phyloP scores from a whole-genome alignment of 1,140 invertebrate species.

The Drosophila nasuta region DNA sequence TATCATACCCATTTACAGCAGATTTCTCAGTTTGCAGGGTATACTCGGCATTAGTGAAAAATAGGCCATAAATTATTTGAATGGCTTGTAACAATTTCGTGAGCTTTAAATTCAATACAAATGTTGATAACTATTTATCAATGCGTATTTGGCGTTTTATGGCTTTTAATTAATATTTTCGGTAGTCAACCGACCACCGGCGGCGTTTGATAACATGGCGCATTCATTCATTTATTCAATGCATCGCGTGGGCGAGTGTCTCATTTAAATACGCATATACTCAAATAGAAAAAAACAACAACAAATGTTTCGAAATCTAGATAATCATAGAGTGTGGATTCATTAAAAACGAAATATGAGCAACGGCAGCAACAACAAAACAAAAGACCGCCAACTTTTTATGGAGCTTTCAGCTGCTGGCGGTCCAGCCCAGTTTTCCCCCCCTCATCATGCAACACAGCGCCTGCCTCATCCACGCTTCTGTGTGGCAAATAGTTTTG shows the following conservation, averaged over 20 bases:
- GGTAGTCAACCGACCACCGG: conserved; percentile 50
- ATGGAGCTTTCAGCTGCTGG: conserved; percentile 48
- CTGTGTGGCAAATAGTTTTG: conserved; percentile 75
- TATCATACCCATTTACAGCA: neutral
- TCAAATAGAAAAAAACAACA: conserved; percentile 26
- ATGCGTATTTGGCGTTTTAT: conserved; percentile 47
- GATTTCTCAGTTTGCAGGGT: neutral
- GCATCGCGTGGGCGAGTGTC: conserved; percentile 29
- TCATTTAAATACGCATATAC: conserved; percentile 52
- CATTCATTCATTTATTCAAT: conserved; percentile 42
- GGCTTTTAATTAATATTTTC: conserved; percentile 60
- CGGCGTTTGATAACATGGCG: conserved; percentile 40
- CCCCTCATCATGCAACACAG: neutral
- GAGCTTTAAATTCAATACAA: conserved; percentile 39
- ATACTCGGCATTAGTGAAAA: conserved; percentile 29
- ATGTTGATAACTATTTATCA: conserved; percentile 51
- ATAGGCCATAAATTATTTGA: conserved; percentile 41
- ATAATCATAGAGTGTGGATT: conserved; percentile 76
- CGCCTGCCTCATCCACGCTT: neutral
- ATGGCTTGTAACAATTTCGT: conserved; percentile 31
- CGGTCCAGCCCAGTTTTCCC: conserved; percentile 18
- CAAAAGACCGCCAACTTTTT: conserved; percentile 49
- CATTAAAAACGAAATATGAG: conserved; percentile 78
- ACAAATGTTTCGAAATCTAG: conserved; percentile 71
- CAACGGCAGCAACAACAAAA: conserved; percentile 51